These are phyloP conservation scores for Xiphophorus hellerii DNA, from an alignment of 2,113 vertebrate genomes.

Conservation along the genomic window DNA sequence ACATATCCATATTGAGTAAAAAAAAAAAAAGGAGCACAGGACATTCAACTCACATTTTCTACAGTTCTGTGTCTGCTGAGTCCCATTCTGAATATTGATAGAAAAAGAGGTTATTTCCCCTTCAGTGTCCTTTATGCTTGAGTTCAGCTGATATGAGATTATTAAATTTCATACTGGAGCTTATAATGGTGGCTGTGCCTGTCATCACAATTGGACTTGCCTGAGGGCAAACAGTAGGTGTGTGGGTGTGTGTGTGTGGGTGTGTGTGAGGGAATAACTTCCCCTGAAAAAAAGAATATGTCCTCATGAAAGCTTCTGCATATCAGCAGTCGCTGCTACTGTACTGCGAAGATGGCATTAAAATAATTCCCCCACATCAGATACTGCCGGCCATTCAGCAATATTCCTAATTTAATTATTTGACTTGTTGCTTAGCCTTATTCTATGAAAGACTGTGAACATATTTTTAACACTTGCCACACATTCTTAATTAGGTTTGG, in stretches of 20 bases:
- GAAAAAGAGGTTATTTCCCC: slow-evolving; percentile 39
- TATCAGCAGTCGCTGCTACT: not conserved
- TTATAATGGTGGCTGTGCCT: slow-evolving; percentile 26
- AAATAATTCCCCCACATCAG: slow-evolving; percentile 13
- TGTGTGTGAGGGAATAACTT: slow-evolving; percentile 6
- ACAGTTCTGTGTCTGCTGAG: slow-evolving; percentile 15
- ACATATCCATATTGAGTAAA: slow-evolving; percentile 14
- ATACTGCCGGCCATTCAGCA: not conserved
- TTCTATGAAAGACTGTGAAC: not conserved
- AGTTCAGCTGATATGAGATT: slow-evolving; percentile 45
- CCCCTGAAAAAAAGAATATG: slow-evolving; percentile 4
- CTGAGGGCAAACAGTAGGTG: slow-evolving; percentile 25
- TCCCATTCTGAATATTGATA: slow-evolving; percentile 37
- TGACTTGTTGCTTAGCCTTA: slow-evolving; percentile 23
- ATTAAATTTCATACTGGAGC: slow-evolving; percentile 51
- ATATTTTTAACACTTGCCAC: not conserved
- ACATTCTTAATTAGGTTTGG: not conserved
- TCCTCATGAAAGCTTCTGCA: not conserved
- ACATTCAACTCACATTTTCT: slow-evolving; percentile 33
- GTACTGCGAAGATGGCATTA: slow-evolving; percentile 12
- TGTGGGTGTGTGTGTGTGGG: slow-evolving; percentile 12
- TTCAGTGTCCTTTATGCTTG: slow-evolving; percentile 48
- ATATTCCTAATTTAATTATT: slow-evolving; percentile 16
- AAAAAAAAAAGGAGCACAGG: slow-evolving; percentile 29
- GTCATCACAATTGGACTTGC: slow-evolving; percentile 43